phyloP scores from a whole-genome alignment of 2,888 invertebrate species.

The Watsonalla binaria region DNA sequence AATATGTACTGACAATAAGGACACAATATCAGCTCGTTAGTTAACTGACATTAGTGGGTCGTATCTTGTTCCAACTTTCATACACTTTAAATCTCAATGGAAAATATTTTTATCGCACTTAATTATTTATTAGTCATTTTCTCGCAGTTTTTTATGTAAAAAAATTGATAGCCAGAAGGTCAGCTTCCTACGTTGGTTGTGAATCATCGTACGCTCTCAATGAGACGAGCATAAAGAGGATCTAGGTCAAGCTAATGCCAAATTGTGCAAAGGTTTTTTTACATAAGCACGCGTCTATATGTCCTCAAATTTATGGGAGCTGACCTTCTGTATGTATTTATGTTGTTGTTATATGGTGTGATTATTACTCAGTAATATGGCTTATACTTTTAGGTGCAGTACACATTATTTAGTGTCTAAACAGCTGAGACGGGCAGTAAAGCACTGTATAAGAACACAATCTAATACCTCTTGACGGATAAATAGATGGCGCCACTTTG shows the following conservation, averaged over 20 bases:
- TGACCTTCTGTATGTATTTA: too few species aligned
- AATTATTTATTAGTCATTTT: background rate
- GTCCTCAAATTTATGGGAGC: too few species aligned
- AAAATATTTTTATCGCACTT: background rate
- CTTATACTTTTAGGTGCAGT: slow-evolving; percentile 34
- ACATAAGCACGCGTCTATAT: too few species aligned
- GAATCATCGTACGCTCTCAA: too few species aligned
- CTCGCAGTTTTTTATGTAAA: background rate
- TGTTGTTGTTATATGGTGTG: too few species aligned
- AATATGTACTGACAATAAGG: background rate
- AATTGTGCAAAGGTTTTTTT: too few species aligned
- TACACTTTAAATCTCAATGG: background rate
- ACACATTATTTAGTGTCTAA: slow-evolving; percentile 34
- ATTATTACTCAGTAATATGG: slow-evolving; percentile 12
- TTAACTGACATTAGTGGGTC: background rate
- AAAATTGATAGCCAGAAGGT: too few species aligned
- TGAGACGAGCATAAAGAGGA: too few species aligned
- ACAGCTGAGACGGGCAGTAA: slow-evolving; percentile 33
- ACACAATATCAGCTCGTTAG: background rate
- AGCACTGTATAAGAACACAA: slow-evolving; percentile 32
- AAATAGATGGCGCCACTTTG: slow-evolving; percentile 49
- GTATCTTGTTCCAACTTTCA: background rate
- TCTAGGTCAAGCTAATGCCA: too few species aligned
- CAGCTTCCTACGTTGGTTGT: too few species aligned
- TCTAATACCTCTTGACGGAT: slow-evolving; percentile 26